Base-by-base conservation (phyloP, 53 echinoderm and acorn worm genomes). In the Luidia sarsii region DNA sequence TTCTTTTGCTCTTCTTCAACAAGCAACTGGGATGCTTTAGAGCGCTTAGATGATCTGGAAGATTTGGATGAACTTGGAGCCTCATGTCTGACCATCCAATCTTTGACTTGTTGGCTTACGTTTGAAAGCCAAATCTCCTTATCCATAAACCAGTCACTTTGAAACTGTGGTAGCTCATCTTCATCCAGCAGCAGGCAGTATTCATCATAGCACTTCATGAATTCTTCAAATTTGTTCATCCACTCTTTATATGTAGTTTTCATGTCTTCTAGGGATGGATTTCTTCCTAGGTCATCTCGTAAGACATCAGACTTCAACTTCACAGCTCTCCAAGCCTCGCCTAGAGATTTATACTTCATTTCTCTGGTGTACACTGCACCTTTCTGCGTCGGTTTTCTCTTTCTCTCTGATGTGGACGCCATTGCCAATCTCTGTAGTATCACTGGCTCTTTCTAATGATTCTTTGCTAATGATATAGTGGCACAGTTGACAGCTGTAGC, bases 141-240 rank as follows among this genome's bases (percentile, higher is more conserved):
- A 30, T 85, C 85, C 32, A 32, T 35, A 35, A 45, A 85, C 63
- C 50, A 85, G 10, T 85, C 30, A 13, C n/a, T 45, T 15, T 46
- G 14, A 63, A 71, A 71, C 7, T 45, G 32, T n/a, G n/a, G n/a
- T n/a, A n/a, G n/a, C n/a, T n/a, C n/a, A n/a, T n/a, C n/a, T n/a
- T n/a, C n/a, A n/a, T n/a, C n/a, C 67, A 84, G 52, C 32, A 72
- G 28, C 19, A 61, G 41, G 48, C 72, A 46, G 31, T 73, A 84
- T 21, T 84, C 84, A 61, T 84, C 63, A 43, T 60, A 71, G 21
- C 45, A 33, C 16, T 18, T 50, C 39, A 59, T 59, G 39, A 84
- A 84, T 27, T 84, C 19, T 48, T 84, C 84, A 48, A 71, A 84
- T 28, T 33, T 1, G 31, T 62, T 30, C 72, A 84, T 61, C 84